A percentile compares a stretch with the other conserved stretches of the same genome.
Evolutionary conservation across 2,888 invertebrate species (phyloP).

Genomic region (Sabatieria punctata): DNA sequence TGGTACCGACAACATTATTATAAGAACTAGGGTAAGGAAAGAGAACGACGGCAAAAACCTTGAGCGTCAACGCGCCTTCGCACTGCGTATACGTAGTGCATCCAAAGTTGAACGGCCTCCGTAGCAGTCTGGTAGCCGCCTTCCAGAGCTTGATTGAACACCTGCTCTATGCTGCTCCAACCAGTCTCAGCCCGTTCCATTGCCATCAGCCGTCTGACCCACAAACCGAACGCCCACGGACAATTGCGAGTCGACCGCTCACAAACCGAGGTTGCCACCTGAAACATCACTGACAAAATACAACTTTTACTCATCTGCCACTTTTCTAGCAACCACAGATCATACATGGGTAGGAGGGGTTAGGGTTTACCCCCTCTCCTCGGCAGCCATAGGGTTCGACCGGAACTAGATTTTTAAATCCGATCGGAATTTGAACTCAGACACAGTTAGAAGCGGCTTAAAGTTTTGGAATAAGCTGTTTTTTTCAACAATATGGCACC

Average conservation of each 20-base stretch:
- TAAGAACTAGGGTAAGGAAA: no score
- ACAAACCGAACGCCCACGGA: slow-evolving; percentile 54
- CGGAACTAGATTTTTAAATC: no score
- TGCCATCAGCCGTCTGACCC: slow-evolving; percentile 50
- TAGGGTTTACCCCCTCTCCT: no score
- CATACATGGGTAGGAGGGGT: no score
- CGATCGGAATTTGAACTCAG: no score
- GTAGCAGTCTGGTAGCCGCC: slow-evolving; percentile 46
- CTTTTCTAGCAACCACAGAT: slow-evolving; percentile 15
- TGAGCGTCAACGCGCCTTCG: slow-evolving; percentile 33
- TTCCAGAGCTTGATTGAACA: slow-evolving; percentile 48
- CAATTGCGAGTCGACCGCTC: slow-evolving; percentile 57
- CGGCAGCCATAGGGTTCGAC: no score
- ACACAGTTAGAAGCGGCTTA: no score
- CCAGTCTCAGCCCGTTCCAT: slow-evolving; percentile 44
- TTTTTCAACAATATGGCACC: no score
- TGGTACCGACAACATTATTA: no score
- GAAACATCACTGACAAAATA: slow-evolving; percentile 13
- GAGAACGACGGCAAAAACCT: no score
- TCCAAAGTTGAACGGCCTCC: slow-evolving; percentile 50
- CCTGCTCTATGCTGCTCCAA: slow-evolving; percentile 39
- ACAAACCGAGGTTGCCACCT: slow-evolving; percentile 41
- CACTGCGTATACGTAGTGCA: slow-evolving; percentile 59
- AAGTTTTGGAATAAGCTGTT: no score
- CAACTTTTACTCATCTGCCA: slow-evolving; percentile 33